Conservation (phyloP, 2,113 vertebrate genomes). For the Oreochromis tanganicae region DNA sequence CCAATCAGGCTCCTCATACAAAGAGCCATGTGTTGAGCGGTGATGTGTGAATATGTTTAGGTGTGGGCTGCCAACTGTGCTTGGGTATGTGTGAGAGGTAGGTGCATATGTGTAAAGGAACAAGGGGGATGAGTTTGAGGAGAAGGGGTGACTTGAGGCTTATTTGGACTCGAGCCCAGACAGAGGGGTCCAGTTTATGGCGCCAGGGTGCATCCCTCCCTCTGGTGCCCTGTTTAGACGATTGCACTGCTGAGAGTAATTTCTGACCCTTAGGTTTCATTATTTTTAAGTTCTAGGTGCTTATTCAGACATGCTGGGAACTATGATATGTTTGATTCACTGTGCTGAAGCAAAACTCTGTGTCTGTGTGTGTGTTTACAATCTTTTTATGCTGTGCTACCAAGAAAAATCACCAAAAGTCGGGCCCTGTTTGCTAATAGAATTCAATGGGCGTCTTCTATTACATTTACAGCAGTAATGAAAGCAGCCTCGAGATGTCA, state of each 20-base stretch:
- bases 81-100: slow-evolving; percentile 20
- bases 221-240: slow-evolving; percentile 5
- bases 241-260: slow-evolving; percentile 8
- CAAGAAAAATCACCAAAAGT: not conserved
- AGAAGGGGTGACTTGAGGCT: slow-evolving; percentile 46
- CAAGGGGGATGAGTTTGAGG: slow-evolving; percentile 30
- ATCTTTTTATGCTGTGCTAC: not conserved
- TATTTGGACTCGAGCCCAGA: slow-evolving; percentile 56
- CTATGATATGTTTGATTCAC: not conserved
- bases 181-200: slow-evolving; percentile 49
- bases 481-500: slow-evolving; percentile 2
- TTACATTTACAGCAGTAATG: not conserved
- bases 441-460: not conserved
- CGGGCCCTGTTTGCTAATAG: not conserved
- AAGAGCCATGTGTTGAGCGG: slow-evolving; percentile 70
- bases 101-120: not conserved
- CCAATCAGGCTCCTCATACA: slow-evolving; percentile 57
- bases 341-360: not conserved
- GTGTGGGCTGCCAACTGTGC: slow-evolving; percentile 50
- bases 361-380: not conserved
- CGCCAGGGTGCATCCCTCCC: slow-evolving; percentile 47
- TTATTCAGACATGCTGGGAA: not conserved
- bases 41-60: slow-evolving; percentile 68
- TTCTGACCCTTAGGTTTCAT: not conserved
- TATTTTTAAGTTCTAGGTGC: not conserved